phyloP scores from a whole-genome alignment of 1,140 invertebrate genomes.

The Andricus grossulariae region DNA sequence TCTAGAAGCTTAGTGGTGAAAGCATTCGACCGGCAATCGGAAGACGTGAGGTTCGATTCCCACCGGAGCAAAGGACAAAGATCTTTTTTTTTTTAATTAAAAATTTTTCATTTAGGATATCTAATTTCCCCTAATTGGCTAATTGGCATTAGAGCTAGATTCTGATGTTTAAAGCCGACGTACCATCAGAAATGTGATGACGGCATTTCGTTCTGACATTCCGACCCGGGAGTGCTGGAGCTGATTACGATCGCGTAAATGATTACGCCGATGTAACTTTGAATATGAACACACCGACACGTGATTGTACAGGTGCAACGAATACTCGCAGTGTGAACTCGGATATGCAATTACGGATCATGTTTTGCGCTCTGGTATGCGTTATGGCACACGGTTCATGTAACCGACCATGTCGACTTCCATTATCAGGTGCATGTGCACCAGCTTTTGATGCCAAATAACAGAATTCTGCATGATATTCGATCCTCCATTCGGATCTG shows the following conservation, averaged over 20 bases:
- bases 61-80: no score
- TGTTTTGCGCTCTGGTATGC: conserved; percentile 4
- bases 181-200: neutral
- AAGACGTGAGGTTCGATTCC: no score
- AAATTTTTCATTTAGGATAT: no score
- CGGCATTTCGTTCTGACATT: neutral
- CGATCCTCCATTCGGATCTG: neutral
- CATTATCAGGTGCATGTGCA: conserved; percentile 4
- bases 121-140: neutral
- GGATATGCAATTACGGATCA: conserved; percentile 19
- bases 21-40: no score
- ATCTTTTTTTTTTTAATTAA: no score
- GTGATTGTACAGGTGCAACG: neutral
- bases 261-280: neutral
- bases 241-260: conserved; percentile 10
- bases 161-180: neutral
- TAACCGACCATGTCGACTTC: conserved; percentile 10
- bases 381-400: conserved; percentile 26
- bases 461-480: neutral
- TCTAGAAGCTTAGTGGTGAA: no score
- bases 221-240: neutral
- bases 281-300: conserved; percentile 8
- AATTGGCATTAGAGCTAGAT: neutral
- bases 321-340: conserved; percentile 1
- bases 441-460: conserved; percentile 8